phyloP scores from a whole-genome alignment of 2,888 invertebrate genomes.

The Hirtodrosophila trivittata region DNA sequence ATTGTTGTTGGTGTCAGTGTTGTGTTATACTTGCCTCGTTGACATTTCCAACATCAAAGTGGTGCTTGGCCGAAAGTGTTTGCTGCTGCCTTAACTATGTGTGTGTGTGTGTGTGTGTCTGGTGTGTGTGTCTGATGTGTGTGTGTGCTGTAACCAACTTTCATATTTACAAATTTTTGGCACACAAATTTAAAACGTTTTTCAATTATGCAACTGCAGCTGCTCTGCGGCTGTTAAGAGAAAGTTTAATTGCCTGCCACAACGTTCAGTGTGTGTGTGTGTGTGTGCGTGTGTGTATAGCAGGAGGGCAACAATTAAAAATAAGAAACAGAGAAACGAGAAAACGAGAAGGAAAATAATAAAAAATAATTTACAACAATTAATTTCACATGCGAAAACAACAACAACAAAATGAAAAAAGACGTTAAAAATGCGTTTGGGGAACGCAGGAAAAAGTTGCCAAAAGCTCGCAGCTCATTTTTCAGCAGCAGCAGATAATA shows the following conservation, averaged over 20 bases:
- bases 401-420: slow-evolving; percentile 17
- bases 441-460: slow-evolving; percentile 45
- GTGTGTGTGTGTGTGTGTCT: not conserved
- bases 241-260: slow-evolving; percentile 60
- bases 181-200: slow-evolving; percentile 40
- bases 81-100: slow-evolving; percentile 31
- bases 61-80: slow-evolving; percentile 58
- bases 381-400: slow-evolving; percentile 60
- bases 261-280: not conserved
- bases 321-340: slow-evolving; percentile 17
- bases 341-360: slow-evolving; percentile 12
- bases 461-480: slow-evolving; percentile 62
- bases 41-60: slow-evolving; percentile 69
- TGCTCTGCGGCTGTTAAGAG: slow-evolving; percentile 33
- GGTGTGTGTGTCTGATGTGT: not conserved
- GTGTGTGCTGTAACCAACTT: slow-evolving; percentile 30
- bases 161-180: slow-evolving; percentile 51
- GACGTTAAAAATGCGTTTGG: slow-evolving; percentile 20
- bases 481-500: slow-evolving; percentile 74
- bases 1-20: slow-evolving; percentile 19
- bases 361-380: slow-evolving; percentile 57
- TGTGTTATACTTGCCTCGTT: slow-evolving; percentile 49
- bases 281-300: not conserved
- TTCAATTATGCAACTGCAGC: slow-evolving; percentile 49
- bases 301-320: slow-evolving; percentile 11